These are phyloP conservation scores for Cerceris ruficornis DNA, from an alignment of 2,888 invertebrate species.

Conservation along the genomic window DNA sequence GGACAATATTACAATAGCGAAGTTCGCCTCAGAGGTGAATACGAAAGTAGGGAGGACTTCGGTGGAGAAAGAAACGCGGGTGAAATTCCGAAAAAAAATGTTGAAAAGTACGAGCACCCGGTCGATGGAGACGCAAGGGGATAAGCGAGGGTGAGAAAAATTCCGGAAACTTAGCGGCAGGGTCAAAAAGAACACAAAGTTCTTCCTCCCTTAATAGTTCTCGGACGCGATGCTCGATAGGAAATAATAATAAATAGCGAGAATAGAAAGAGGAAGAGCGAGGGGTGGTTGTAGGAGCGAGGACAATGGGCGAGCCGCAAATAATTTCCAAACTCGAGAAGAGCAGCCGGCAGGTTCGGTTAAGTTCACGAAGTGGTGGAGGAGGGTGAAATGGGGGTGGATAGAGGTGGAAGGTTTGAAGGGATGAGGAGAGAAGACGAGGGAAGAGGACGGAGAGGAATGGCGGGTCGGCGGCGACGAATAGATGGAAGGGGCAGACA, in stretches of 20 bases:
- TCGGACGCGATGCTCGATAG: conserved; percentile 65
- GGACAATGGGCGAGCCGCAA: conserved; percentile 68
- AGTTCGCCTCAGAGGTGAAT: no score
- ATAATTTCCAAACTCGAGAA: conserved; percentile 68
- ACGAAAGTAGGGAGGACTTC: background rate
- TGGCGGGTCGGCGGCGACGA: conserved; percentile 27
- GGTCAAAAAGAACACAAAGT: conserved; percentile 65
- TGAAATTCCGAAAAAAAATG: background rate
- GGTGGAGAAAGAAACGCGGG: background rate
- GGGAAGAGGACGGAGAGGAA: conserved; percentile 38
- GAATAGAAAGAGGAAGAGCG: background rate
- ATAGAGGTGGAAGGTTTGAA: conserved; percentile 25
- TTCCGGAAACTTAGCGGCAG: conserved; percentile 39
- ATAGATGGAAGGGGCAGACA: conserved; percentile 60
- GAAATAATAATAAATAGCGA: conserved; percentile 78
- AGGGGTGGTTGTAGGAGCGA: conserved; percentile 32
- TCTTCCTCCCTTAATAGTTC: conserved; percentile 61
- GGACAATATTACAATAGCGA: no score
- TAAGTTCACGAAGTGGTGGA: conserved; percentile 56
- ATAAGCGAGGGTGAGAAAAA: conserved; percentile 13
- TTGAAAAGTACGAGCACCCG: background rate
- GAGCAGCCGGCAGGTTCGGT: conserved; percentile 55
- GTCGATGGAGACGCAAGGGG: conserved; percentile 18
- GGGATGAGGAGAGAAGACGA: conserved; percentile 30
- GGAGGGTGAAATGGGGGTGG: conserved; percentile 40